Percentiles rank a stretch among this genome's conserved stretches.
phyloP scores from a whole-genome alignment of 2,888 invertebrate genomes.

The Melieria picta region DNA sequence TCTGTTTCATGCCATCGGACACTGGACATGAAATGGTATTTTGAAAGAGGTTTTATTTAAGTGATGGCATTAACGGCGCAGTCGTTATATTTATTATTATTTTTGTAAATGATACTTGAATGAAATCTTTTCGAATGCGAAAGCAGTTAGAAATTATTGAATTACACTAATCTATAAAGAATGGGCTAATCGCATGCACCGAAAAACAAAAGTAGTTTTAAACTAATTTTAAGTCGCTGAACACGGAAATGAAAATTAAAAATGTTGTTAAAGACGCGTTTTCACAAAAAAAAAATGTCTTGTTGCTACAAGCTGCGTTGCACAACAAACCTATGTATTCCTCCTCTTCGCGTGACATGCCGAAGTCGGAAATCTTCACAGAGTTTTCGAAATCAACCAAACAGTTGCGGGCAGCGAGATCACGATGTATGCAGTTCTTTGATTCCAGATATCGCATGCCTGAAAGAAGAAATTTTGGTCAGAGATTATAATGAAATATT shows the following conservation, averaged over 20 bases:
- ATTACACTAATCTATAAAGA: too few species aligned
- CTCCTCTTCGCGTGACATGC: constrained; percentile 97
- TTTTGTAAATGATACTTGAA: too few species aligned
- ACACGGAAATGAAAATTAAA: neutral
- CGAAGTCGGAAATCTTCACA: constrained; percentile 97
- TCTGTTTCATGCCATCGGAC: constrained; percentile 97
- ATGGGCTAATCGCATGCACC: too few species aligned
- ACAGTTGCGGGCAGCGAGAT: constrained; percentile 95
- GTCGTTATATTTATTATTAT: too few species aligned
- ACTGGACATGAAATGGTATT: constrained; percentile 67
- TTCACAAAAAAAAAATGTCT: neutral
- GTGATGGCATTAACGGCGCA: too few species aligned
- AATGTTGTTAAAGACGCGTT: neutral
- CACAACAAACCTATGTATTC: constrained; percentile 77
- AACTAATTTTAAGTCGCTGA: neutral
- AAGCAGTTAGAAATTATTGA: too few species aligned
- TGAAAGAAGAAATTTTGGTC: constrained; percentile 33
- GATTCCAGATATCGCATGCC: constrained; percentile 94
- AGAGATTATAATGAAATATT: neutral
- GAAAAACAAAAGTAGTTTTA: too few species aligned
- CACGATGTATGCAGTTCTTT: constrained; percentile 95
- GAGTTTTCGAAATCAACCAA: constrained; percentile 78
- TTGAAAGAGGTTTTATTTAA: too few species aligned
- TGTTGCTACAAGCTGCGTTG: neutral
- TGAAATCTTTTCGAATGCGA: too few species aligned